Conservation (phyloP, 2,888 invertebrate species). For the Calameuta filiformis region DNA sequence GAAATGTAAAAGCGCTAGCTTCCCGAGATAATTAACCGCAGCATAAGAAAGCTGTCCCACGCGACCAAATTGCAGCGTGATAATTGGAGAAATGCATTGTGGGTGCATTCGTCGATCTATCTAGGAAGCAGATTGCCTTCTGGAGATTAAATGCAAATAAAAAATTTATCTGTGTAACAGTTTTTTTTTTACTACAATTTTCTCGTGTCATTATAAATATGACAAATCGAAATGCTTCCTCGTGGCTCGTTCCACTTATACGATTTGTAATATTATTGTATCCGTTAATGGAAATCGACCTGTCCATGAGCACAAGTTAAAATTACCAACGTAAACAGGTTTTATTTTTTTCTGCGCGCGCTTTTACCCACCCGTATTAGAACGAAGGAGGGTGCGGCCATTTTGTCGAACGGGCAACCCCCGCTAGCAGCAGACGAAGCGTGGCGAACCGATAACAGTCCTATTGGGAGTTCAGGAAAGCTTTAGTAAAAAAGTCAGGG, state of each 20-base stretch:
- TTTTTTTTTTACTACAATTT: too few relatives aligned
- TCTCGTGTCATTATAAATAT: too few relatives aligned
- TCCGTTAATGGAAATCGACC: constrained; percentile 15
- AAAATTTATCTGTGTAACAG: not conserved
- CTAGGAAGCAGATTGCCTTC: constrained; percentile 17
- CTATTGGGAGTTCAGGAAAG: not conserved
- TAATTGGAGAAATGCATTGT: constrained; percentile 33
- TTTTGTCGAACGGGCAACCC: not conserved
- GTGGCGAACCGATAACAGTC: not conserved
- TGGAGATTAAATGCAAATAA: constrained; percentile 31
- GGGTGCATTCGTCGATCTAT: constrained; percentile 12
- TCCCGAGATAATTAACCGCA: constrained; percentile 5
- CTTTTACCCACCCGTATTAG: not conserved
- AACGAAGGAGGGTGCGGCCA: not conserved
- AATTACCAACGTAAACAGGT: constrained; percentile 4
- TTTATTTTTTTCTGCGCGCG: not conserved
- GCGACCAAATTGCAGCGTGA: constrained; percentile 23
- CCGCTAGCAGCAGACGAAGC: not conserved
- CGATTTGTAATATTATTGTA: not conserved
- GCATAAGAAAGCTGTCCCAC: constrained; percentile 32
- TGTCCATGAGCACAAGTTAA: constrained; percentile 8
- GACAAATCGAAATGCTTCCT: not conserved
- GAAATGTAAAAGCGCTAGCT: not conserved
- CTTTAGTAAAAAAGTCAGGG: not conserved
- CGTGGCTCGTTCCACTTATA: not conserved